phyloP scores from a whole-genome alignment of 2,888 invertebrate species.

The Drosophila siamana region DNA sequence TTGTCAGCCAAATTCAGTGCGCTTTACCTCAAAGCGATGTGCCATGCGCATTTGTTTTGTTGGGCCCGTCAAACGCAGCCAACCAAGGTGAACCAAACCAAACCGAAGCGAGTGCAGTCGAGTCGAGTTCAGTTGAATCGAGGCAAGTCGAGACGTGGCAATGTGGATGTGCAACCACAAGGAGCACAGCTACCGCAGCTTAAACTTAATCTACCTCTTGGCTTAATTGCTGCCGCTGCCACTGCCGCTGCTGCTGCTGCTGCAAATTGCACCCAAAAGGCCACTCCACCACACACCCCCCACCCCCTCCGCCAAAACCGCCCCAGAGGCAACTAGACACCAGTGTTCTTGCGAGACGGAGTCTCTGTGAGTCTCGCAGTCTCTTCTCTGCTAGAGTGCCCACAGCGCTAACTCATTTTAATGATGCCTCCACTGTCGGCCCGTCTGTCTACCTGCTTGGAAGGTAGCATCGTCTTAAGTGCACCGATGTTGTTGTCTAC shows the following conservation, averaged over 20 bases:
- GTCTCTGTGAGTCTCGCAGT: slow-evolving; percentile 14
- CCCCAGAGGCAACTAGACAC: slow-evolving; percentile 35
- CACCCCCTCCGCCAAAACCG: slow-evolving; percentile 42
- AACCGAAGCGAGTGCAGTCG: slow-evolving; percentile 1
- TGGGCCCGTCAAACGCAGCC: slow-evolving; percentile 36
- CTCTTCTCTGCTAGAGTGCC: slow-evolving; percentile 42
- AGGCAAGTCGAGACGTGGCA: slow-evolving; percentile 1
- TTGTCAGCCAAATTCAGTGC: slow-evolving; percentile 25
- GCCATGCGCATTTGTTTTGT: slow-evolving; percentile 49
- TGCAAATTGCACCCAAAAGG: slow-evolving; percentile 83
- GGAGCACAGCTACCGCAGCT: slow-evolving; percentile 57
- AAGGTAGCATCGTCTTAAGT: slow-evolving; percentile 54
- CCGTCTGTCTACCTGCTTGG: slow-evolving; percentile 31
- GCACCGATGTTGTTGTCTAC: slow-evolving; percentile 74
- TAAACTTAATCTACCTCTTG: slow-evolving; percentile 77
- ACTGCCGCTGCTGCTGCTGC: slow-evolving; percentile 79
- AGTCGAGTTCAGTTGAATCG: slow-evolving; percentile 13
- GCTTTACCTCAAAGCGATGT: slow-evolving; percentile 29
- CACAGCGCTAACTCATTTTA: slow-evolving; percentile 79
- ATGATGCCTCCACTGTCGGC: slow-evolving; percentile 60
- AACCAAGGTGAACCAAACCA: slow-evolving; percentile 17
- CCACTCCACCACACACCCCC: slow-evolving; percentile 40
- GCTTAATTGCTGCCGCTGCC: slow-evolving; percentile 83
- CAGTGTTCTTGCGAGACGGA: slow-evolving; percentile 46
- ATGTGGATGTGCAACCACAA: no score